phyloP scores from a whole-genome alignment of 2,888 invertebrate genomes.

The Tupiocoris notatus region DNA sequence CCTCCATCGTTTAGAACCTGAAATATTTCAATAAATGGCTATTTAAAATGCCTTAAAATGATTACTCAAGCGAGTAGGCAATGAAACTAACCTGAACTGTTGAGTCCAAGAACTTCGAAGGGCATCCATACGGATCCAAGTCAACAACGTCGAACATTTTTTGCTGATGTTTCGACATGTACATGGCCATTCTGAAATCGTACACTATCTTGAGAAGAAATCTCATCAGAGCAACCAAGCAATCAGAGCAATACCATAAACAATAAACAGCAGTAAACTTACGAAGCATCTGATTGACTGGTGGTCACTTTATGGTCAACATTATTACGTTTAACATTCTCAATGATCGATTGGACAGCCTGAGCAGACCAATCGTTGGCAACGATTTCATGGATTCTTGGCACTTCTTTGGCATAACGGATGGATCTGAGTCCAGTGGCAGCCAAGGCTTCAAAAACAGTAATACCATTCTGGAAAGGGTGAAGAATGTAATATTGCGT shows the following conservation, averaged over 20 bases:
- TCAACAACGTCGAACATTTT: slow-evolving; percentile 86
- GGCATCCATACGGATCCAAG: slow-evolving; percentile 96
- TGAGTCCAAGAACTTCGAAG: slow-evolving; percentile 85
- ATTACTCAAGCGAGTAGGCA: background rate
- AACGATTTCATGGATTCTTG: slow-evolving; percentile 74
- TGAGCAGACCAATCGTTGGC: slow-evolving; percentile 85
- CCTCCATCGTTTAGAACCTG: slow-evolving; percentile 73
- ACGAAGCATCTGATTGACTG: slow-evolving; percentile 87
- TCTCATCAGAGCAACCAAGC: background rate
- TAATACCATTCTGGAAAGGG: slow-evolving; percentile 59
- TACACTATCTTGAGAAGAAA: background rate
- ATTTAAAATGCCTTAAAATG: too few species aligned
- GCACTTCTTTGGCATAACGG: slow-evolving; percentile 92
- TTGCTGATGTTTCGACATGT: slow-evolving; percentile 15
- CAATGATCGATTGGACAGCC: slow-evolving; percentile 82
- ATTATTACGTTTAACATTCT: slow-evolving; percentile 73
- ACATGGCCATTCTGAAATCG: slow-evolving; percentile 27
- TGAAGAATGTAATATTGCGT: too few species aligned
- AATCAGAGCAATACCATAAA: background rate
- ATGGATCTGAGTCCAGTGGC: slow-evolving; percentile 95
- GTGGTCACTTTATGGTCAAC: slow-evolving; percentile 72
- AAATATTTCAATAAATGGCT: too few species aligned
- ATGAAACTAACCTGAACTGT: slow-evolving; percentile 65
- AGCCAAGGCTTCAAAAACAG: slow-evolving; percentile 88
- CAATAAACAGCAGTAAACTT: slow-evolving; percentile 52